Evolutionary conservation across 2,888 invertebrate genomes (phyloP).

Genomic region (Polymixis lichenea): DNA sequence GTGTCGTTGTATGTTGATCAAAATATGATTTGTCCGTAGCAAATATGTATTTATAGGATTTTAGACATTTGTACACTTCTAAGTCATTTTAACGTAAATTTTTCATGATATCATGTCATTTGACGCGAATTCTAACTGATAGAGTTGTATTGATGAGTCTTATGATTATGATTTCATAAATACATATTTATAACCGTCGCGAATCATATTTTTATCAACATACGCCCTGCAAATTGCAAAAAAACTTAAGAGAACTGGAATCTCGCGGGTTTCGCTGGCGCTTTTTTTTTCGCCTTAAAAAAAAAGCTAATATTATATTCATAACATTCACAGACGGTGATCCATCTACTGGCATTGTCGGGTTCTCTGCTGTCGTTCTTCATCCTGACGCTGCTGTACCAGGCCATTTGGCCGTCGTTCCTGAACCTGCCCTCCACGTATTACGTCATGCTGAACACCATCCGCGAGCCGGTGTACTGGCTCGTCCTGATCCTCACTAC

Average conservation of each 20-base stretch:
- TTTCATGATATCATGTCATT: background rate
- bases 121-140: background rate
- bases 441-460: constrained; percentile 95
- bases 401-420: constrained; percentile 95
- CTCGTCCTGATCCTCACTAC: constrained; percentile 94
- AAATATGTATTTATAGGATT: background rate
- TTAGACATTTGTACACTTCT: background rate
- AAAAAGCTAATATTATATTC: background rate
- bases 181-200: background rate
- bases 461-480: constrained; percentile 95
- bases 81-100: background rate
- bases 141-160: background rate
- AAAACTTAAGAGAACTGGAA: background rate
- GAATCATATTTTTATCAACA: background rate
- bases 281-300: background rate
- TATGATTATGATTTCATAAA: background rate
- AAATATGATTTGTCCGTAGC: background rate
- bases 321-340: constrained; percentile 93
- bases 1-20: background rate
- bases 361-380: constrained; percentile 96
- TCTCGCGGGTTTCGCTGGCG: no score
- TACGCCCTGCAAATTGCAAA: background rate
- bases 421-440: constrained; percentile 96
- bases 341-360: constrained; percentile 94
- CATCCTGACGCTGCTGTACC: constrained; percentile 95